These are phyloP conservation scores for Sandelia bainsii DNA, from an alignment of 2,797 vertebrate species.

Conservation along the genomic window DNA sequence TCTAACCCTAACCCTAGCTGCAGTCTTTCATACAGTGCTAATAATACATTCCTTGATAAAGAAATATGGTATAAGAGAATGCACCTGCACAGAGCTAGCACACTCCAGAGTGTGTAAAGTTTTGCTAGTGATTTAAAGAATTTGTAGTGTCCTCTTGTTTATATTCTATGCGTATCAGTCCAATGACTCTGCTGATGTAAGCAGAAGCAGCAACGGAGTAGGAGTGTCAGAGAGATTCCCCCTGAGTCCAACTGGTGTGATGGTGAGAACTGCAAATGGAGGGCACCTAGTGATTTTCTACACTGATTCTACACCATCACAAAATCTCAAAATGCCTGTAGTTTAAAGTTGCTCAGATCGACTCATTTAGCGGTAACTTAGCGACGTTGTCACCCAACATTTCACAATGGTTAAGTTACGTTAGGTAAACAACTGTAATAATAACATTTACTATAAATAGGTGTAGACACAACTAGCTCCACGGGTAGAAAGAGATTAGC, in stretches of 20 bases:
- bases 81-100: conserved; percentile 5
- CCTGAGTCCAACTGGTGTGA: conserved; percentile 54
- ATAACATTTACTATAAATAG: too few relatives aligned
- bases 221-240: conserved; percentile 54
- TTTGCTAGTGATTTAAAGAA: background rate
- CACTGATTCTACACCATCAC: too few relatives aligned
- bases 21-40: conserved; percentile 15
- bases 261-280: background rate
- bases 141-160: conserved; percentile 23
- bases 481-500: too few relatives aligned
- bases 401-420: too few relatives aligned
- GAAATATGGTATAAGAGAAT: conserved; percentile 28
- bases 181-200: conserved; percentile 52
- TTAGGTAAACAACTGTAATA: too few relatives aligned
- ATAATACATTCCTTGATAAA: conserved; percentile 47
- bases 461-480: too few relatives aligned
- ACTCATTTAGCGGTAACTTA: too few relatives aligned
- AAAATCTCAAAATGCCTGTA: too few relatives aligned
- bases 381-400: too few relatives aligned
- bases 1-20: conserved; percentile 21
- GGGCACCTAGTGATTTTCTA: too few relatives aligned
- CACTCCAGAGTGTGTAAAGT: background rate
- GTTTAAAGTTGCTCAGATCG: too few relatives aligned
- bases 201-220: conserved; percentile 43
- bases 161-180: conserved; percentile 15